Evolutionary conservation across 2,113 vertebrate genomes (phyloP), one percentile per base, ranked within the genome.

Genomic region (Heteronetta atricapilla): DNA sequence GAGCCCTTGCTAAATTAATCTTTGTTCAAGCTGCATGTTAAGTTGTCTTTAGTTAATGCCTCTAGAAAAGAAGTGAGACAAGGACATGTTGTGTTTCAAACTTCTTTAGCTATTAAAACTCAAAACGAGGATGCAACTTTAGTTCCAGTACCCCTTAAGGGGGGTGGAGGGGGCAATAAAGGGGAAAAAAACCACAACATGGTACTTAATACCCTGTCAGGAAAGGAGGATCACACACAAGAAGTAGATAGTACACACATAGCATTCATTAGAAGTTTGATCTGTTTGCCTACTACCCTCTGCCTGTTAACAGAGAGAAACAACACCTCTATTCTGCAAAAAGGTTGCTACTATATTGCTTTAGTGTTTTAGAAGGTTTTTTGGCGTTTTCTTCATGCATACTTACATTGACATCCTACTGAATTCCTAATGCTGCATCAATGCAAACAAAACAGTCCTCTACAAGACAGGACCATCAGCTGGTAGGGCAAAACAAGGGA

Each of bases 371-470:
- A 58, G 15, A 69, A 73, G 26, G 15, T 44, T 44, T 50, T 76
- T 12, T 50, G 18, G 20, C 2, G 1, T 48, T 84, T 68, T 82
- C 55, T 62, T 88, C 34, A 46, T 86, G 64, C 82, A 92, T 55
- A 38, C 17, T 88, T 85, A 80, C n/a, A 77, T 8, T 55, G 31
- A 23, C 2, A 11, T 4, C 17, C 13, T 31, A 52, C 25, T 33
- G 66, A 83, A 52, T 16, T 59, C 10, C 11, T 55, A 58, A 20
- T 22, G 53, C 13, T 40, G 31, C 17, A 70, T 4, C 4, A 12
- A 13, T 48, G 60, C 5, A 26, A 16, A 68, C 0, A 3, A 29
- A 26, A 28, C 44, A 46, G 44, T 19, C 8, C 19, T 46, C 2
- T 5, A 28, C 20, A 53, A n/a, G 44, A 56, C 26, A 38, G 33